A percentile compares a stretch with the other conserved stretches of the same genome.
Conservation (phyloP, 2,888 invertebrate genomes). For the Mycalesis mineus region DNA sequence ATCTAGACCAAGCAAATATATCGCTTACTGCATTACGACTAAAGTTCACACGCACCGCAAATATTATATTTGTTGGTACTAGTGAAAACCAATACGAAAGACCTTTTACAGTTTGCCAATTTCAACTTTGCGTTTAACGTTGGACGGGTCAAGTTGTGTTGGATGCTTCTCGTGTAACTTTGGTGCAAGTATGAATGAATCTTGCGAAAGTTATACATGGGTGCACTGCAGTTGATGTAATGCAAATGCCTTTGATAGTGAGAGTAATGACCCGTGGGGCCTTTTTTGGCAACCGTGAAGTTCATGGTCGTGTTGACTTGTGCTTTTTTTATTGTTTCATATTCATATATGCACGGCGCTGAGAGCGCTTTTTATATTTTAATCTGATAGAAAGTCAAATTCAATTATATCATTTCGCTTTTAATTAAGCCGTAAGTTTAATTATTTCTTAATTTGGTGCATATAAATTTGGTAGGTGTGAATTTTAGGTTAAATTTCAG, state of each 20-base stretch:
- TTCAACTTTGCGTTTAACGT: not conserved
- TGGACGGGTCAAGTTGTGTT: slow-evolving; percentile 32
- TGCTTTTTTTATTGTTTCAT: not conserved
- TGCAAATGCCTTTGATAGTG: slow-evolving; percentile 35
- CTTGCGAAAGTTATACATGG: slow-evolving; percentile 45
- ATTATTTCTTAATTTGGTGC: too few relatives aligned
- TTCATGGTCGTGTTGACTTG: not conserved
- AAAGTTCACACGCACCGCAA: slow-evolving; percentile 33
- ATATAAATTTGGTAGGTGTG: too few relatives aligned
- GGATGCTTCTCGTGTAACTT: slow-evolving; percentile 39
- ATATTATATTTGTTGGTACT: slow-evolving; percentile 24
- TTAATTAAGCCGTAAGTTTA: too few relatives aligned
- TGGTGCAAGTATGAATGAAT: slow-evolving; percentile 43
- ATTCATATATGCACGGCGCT: too few relatives aligned
- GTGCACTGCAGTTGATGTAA: slow-evolving; percentile 31
- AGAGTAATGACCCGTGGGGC: slow-evolving; percentile 16
- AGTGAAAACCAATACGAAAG: slow-evolving; percentile 20
- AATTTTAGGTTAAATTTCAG: too few relatives aligned
- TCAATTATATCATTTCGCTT: too few relatives aligned
- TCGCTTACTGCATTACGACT: slow-evolving; percentile 34
- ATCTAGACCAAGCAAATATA: slow-evolving; percentile 35
- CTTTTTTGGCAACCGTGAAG: not conserved
- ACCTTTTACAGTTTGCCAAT: slow-evolving; percentile 19
- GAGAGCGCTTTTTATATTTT: too few relatives aligned
- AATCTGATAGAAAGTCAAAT: too few relatives aligned